A percentile compares a stretch with the other conserved stretches of the same genome.
These are phyloP conservation scores for Cinara cedri DNA, from an alignment of 2,888 invertebrate species.

Conservation along the genomic window DNA sequence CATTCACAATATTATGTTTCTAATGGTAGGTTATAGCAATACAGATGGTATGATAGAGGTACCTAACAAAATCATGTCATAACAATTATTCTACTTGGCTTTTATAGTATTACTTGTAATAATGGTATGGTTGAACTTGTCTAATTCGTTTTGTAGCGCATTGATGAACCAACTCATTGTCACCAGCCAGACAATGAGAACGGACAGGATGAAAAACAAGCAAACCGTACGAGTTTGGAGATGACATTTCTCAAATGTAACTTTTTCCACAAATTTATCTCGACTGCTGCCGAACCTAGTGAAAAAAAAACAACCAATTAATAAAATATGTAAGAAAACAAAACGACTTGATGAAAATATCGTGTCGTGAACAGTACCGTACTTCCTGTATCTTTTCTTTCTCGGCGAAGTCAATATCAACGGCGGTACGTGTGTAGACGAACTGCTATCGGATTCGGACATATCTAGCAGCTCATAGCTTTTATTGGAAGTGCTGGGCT, in stretches of 20 bases:
- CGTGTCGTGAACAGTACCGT: background rate
- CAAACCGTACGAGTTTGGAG: conserved; percentile 30
- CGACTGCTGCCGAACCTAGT: conserved; percentile 27
- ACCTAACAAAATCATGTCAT: no score
- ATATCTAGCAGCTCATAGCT: conserved; percentile 47
- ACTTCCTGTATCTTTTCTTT: conserved; percentile 51
- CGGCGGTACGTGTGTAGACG: conserved; percentile 25
- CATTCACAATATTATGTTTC: no score
- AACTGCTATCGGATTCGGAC: conserved; percentile 49
- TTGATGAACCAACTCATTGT: conserved; percentile 53
- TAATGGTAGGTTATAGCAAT: no score
- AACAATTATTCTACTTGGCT: no score
- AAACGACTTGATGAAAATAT: no score
- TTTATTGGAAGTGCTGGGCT: conserved; percentile 32
- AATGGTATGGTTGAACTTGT: conserved; percentile 49
- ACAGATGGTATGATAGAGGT: no score
- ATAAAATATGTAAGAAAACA: background rate
- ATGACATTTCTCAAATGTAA: conserved; percentile 38
- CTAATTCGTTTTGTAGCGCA: conserved; percentile 49
- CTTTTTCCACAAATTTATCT: conserved; percentile 18
- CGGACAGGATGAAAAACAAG: conserved; percentile 31
- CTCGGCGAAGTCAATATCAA: conserved; percentile 45
- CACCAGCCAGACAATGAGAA: conserved; percentile 43
- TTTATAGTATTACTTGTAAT: conserved; percentile 35
- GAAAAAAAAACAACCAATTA: background rate